Percentiles rank a stretch among this genome's conserved stretches.
phyloP scores from a whole-genome alignment of 2,797 vertebrate species.

The Phoebastria nigripes region DNA sequence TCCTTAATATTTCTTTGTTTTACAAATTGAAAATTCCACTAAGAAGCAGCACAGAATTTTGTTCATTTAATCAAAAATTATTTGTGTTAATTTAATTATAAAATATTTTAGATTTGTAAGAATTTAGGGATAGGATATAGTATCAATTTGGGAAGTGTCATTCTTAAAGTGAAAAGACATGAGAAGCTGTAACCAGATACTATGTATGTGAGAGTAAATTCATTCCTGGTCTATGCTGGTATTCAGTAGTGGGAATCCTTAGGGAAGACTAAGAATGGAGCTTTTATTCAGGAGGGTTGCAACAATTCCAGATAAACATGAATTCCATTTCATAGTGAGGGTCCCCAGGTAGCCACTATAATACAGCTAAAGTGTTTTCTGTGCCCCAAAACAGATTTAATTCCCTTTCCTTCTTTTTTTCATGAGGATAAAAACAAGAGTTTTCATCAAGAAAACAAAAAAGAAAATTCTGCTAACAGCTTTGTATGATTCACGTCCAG shows the following conservation, averaged over 20 bases:
- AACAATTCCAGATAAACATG: background rate
- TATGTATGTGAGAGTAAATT: rapidly evolving
- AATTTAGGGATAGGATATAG: background rate
- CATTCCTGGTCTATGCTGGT: background rate
- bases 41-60: background rate
- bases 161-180: background rate
- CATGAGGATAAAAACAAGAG: background rate
- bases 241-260: background rate
- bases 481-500: background rate
- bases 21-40: background rate
- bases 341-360: background rate
- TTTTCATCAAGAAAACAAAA: background rate
- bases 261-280: background rate
- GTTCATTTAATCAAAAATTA: background rate
- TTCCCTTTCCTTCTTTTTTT: background rate
- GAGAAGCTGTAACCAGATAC: background rate
- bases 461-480: background rate
- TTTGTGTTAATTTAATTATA: background rate
- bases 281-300: background rate
- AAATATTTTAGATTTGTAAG: background rate
- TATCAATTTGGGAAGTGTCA: background rate
- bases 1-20: background rate
- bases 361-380: background rate
- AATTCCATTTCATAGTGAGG: background rate
- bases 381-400: background rate